phyloP scores from a whole-genome alignment of 92 coral and sea anemone genomes.

The Ricordea florida region DNA sequence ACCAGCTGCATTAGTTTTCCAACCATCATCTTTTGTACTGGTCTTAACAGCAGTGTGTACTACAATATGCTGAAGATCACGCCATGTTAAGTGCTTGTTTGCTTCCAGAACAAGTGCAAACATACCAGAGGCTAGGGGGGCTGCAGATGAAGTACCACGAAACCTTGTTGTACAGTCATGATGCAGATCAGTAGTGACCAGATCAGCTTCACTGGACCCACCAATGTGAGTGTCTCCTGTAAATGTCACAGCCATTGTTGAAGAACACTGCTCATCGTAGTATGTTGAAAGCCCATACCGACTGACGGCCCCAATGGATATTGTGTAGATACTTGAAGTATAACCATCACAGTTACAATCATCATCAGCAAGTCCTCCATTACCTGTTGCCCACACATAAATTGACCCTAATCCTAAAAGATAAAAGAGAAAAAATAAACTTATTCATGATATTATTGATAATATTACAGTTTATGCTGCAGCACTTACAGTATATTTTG shows the following conservation, averaged over 20 bases:
- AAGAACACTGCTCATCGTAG: conserved; percentile 93
- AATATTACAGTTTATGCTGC: too few relatives aligned
- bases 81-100: conserved; percentile 85
- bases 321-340: conserved; percentile 90
- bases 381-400: conserved; percentile 98
- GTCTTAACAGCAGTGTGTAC: conserved; percentile 83
- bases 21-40: conserved; percentile 86
- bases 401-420: conserved; percentile 78
- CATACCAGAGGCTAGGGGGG: conserved; percentile 92
- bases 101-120: conserved; percentile 93
- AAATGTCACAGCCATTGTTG: conserved; percentile 92
- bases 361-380: conserved; percentile 93
- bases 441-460: neutral
- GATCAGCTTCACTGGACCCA: conserved; percentile 63
- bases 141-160: conserved; percentile 96
- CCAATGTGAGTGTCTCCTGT: conserved; percentile 94
- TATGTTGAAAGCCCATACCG: conserved; percentile 92
- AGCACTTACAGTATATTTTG: too few relatives aligned
- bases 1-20: conserved; percentile 88
- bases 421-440: neutral
- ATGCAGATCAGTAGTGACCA: conserved; percentile 90
- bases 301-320: conserved; percentile 94
- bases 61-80: conserved; percentile 93
- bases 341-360: conserved; percentile 94
- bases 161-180: conserved; percentile 83